Percentiles rank a stretch among this genome's conserved stretches.
phyloP scores from a whole-genome alignment of 2,888 invertebrate species.

The Zele albiditarsus region DNA sequence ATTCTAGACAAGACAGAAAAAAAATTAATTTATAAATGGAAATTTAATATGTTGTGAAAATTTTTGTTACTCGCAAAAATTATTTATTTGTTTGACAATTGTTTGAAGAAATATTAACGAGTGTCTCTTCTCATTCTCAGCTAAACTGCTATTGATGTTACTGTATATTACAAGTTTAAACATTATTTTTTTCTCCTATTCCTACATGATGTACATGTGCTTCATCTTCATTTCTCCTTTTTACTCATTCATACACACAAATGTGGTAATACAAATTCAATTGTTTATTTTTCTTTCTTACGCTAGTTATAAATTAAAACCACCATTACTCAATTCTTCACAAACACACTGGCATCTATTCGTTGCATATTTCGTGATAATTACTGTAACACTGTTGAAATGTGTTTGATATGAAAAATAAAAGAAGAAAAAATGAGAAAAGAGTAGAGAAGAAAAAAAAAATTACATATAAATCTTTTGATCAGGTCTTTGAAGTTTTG shows the following conservation, averaged over 20 bases:
- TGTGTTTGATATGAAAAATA: conserved; percentile 13
- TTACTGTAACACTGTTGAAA: conserved; percentile 37
- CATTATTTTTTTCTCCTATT: not conserved
- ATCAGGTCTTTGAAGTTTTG: conserved; percentile 43
- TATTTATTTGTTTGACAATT: too few species aligned
- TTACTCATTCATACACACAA: too few species aligned
- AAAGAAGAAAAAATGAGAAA: conserved; percentile 23
- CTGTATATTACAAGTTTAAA: not conserved
- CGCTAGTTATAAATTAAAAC: not conserved
- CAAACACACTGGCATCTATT: not conserved
- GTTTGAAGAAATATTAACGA: too few species aligned
- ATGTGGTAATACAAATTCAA: too few species aligned
- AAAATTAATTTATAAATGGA: too few species aligned
- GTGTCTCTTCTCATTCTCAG: not conserved
- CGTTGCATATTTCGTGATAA: not conserved
- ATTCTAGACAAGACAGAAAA: too few species aligned
- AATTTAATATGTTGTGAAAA: too few species aligned
- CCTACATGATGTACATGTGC: too few species aligned
- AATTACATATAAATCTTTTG: conserved; percentile 33
- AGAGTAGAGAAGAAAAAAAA: conserved; percentile 3
- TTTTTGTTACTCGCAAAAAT: too few species aligned
- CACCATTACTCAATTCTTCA: not conserved
- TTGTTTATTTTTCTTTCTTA: conserved; percentile 62
- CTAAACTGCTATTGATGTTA: not conserved
- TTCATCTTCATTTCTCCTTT: too few species aligned